phyloP scores from a whole-genome alignment of 2,113 vertebrate species.

The Pseudorhombus dupliciocellatus region DNA sequence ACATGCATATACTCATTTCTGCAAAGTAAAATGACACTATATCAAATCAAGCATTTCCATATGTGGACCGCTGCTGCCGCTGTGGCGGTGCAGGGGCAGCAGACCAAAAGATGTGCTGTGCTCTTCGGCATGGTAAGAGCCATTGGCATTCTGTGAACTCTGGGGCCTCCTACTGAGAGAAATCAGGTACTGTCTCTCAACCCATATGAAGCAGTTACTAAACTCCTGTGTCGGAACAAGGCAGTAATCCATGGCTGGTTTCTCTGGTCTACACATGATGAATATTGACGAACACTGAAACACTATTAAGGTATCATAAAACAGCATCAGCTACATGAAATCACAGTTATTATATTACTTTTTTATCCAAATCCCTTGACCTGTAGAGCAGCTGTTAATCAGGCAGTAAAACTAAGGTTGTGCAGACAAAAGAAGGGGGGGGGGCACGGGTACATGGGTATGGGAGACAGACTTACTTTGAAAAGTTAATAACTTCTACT shows the following conservation, averaged over 20 bases:
- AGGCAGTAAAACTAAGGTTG: constrained; percentile 58
- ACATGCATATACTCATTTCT: constrained; percentile 95
- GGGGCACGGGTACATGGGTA: constrained; percentile 46
- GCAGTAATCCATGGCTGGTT: constrained; percentile 5
- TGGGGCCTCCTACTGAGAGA: constrained; percentile 89
- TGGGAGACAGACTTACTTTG: constrained; percentile 62
- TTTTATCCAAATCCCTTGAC: constrained; percentile 9
- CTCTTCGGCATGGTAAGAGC: not conserved
- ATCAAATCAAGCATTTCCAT: constrained; percentile 99
- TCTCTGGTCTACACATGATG: constrained; percentile 6
- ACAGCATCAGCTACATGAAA: constrained; percentile 14
- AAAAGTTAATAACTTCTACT: constrained; percentile 75
- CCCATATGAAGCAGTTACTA: not conserved
- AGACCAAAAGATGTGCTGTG: constrained; percentile 44
- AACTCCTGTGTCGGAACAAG: not conserved
- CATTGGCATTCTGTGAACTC: constrained; percentile 71
- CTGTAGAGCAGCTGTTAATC: constrained; percentile 56
- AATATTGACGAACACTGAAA: constrained; percentile 10
- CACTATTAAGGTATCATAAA: constrained; percentile 6
- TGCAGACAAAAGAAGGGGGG: constrained; percentile 57
- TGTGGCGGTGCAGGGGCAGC: constrained; percentile 36
- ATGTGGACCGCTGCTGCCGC: constrained; percentile 90
- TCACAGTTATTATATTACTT: constrained; percentile 15
- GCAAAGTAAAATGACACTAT: constrained; percentile 99
- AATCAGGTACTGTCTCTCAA: constrained; percentile 37